These are phyloP conservation scores for Hyles vespertilio DNA, from an alignment of 1,140 invertebrate species.

Conservation along the genomic window DNA sequence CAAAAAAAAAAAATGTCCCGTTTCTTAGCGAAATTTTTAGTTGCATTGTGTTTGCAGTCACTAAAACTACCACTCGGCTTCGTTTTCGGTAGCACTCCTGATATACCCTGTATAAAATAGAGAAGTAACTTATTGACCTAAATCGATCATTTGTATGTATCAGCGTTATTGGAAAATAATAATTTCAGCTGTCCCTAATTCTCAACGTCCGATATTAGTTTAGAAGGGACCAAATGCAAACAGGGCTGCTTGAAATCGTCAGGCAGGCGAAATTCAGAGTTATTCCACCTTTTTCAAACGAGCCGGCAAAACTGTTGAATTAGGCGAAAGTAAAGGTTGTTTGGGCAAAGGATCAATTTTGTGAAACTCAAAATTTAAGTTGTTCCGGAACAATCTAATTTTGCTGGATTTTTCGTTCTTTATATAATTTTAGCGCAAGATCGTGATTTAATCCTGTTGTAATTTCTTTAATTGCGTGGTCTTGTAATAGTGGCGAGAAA, in stretches of 20 bases:
- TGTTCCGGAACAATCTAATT: constrained; percentile 17
- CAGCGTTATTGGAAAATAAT: constrained; percentile 21
- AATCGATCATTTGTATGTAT: constrained; percentile 1
- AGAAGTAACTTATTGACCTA: neutral
- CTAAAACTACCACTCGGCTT: too few species aligned
- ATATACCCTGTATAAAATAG: too few species aligned
- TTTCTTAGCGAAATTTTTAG: too few species aligned
- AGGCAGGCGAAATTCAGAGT: constrained; percentile 19
- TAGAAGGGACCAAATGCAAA: constrained; percentile 28
- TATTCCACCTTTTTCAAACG: constrained; percentile 26
- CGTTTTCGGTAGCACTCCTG: too few species aligned
- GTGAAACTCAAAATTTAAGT: constrained; percentile 18
- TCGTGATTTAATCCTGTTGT: too few species aligned
- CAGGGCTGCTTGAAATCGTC: constrained; percentile 25
- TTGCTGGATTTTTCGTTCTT: constrained; percentile 15
- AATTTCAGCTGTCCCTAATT: constrained; percentile 22
- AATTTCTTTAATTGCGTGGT: too few species aligned
- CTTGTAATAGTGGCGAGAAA: too few species aligned
- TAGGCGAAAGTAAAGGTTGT: constrained; percentile 33
- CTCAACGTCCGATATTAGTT: constrained; percentile 33
- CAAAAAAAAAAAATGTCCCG: too few species aligned
- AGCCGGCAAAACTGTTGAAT: constrained; percentile 29
- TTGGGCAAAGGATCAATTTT: constrained; percentile 31
- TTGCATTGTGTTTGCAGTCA: too few species aligned
- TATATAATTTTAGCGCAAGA: neutral